Evolutionary conservation across 2,888 invertebrate genomes (phyloP), one percentile per base, ranked within the genome.

Genomic region (Atrina japonica): DNA sequence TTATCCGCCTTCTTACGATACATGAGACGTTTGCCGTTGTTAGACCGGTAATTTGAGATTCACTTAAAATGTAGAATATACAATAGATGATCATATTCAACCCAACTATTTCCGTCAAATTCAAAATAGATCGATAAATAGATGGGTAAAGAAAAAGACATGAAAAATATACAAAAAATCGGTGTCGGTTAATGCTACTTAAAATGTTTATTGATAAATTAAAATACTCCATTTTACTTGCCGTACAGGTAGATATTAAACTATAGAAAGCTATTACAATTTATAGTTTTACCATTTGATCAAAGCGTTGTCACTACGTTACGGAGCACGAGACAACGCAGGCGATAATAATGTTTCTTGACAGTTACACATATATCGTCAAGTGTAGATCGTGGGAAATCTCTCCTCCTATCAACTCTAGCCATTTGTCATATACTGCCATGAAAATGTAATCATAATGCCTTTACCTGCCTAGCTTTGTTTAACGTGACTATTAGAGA

Each of bases 401-500:
- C 66, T 66, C 49, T 58, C 49, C 58, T 49, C 58, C 66, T 41
- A 58, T 58, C 50, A 47, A 25, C 50, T 47, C 11, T 47, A 58
- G 66, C 58, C 58, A 66, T 66, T 66, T 66, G 66, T 66, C 66
- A 66, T 43, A 49, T 35, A 30, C 30, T 30, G 61, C 21, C 49
- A 47, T 61, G 61, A 21, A 43, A 30, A 43, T n/a, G 49, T 61
- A 30, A 61, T 45, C 25, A 45, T 18, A 47, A 27, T 49, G 29
- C 30, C 49, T 61, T 23, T 40, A 63, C 64, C 23, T 64, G 41
- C 64, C 53, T 52, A 35, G 35, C 11, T 7, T 7, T 35, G 35
- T 35, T 5, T 35, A 35, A 35, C 6, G 35, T 35, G 35, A 7
- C 35, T 5, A 7, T 11, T 35, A 7, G 11, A 35, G 35, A 5